These are phyloP conservation scores for Atrichornis clamosus DNA, from an alignment of 2,113 vertebrate species.

Conservation along the genomic window DNA sequence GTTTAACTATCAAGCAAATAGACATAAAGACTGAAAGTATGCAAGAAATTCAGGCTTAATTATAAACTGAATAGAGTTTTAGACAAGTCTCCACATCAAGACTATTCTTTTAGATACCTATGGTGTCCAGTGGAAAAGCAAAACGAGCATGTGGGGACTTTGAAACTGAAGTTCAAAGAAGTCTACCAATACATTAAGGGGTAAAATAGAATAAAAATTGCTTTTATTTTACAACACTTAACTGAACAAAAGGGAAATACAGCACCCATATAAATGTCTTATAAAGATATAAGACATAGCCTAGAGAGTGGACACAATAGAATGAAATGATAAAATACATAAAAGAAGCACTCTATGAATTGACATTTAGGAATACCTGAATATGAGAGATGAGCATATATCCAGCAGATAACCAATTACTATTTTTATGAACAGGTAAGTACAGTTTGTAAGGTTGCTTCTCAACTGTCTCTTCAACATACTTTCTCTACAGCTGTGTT, in stretches of 20 bases:
- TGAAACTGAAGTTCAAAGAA: conserved; percentile 22
- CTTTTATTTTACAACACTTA: neutral
- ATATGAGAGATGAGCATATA: neutral
- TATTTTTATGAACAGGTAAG: neutral
- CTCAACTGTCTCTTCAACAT: neutral
- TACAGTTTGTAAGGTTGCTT: neutral
- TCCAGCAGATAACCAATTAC: neutral
- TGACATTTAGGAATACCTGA: neutral
- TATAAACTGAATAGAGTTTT: neutral
- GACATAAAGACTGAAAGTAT: neutral
- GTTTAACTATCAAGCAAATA: neutral
- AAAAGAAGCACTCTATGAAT: neutral
- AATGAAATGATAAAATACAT: neutral
- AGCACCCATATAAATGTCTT: too few species aligned
- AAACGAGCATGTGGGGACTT: neutral
- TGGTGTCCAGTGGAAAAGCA: neutral
- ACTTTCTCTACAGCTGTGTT: neutral
- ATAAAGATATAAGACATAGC: neutral
- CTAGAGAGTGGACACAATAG: neutral
- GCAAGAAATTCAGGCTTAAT: neutral
- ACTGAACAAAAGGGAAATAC: neutral
- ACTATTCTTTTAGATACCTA: neutral
- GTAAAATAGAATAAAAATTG: neutral
- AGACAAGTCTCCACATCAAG: neutral
- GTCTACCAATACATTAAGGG: neutral